phyloP scores from a whole-genome alignment of 2,113 vertebrate species.

The Ranitomeya variabilis region DNA sequence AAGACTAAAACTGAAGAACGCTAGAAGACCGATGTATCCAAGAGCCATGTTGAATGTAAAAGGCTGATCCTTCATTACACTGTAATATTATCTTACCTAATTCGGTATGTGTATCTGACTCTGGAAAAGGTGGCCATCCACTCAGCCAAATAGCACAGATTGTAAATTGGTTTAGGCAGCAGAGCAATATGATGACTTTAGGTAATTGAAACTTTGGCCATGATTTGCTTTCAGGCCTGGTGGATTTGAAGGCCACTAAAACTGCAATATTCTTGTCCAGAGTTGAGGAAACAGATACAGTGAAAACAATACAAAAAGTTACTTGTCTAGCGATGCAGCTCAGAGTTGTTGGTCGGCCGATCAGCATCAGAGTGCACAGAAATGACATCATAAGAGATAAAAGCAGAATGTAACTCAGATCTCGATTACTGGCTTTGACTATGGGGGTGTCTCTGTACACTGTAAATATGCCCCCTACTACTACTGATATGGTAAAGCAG shows the following conservation, averaged over 20 bases:
- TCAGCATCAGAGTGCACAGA: conserved; percentile 70
- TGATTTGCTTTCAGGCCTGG: conserved; percentile 58
- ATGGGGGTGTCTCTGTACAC: conserved; percentile 61
- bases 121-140: neutral
- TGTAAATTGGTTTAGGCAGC: neutral
- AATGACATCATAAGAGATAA: conserved; percentile 70
- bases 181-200: neutral
- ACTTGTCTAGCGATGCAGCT: conserved; percentile 62
- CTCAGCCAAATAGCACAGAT: neutral
- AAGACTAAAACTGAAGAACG: neutral
- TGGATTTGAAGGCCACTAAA: conserved; percentile 63
- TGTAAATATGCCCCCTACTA: conserved; percentile 60
- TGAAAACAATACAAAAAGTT: conserved; percentile 62
- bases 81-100: conserved; percentile 62
- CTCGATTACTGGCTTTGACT: conserved; percentile 67
- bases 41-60: neutral
- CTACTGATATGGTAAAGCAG: conserved; percentile 48
- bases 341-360: conserved; percentile 65
- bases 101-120: neutral
- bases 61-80: conserved; percentile 48
- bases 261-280: conserved; percentile 64
- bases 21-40: neutral
- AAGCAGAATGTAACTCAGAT: conserved; percentile 70
- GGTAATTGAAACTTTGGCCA: neutral
- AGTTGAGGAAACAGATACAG: conserved; percentile 62